Percentiles rank a stretch among this genome's conserved stretches.
phyloP scores from a whole-genome alignment of 2,797 vertebrate genomes.

The Bovichtus variegatus region DNA sequence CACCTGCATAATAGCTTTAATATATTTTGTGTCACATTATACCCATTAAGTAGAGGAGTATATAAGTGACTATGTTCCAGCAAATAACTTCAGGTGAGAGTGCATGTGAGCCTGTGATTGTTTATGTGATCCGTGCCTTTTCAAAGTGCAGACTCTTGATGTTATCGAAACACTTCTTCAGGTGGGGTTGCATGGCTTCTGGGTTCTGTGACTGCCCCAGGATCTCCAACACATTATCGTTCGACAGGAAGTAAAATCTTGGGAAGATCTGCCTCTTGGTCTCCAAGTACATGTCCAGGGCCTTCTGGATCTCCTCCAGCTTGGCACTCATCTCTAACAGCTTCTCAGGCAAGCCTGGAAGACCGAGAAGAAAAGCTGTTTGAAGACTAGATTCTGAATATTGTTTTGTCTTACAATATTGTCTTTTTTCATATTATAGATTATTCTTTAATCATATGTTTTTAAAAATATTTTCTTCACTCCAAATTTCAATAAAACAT shows the following conservation, averaged over 20 bases:
- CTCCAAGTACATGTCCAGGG: constrained; percentile 92
- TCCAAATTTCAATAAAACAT: background rate
- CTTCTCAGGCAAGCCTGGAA: constrained; percentile 86
- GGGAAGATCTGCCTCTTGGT: constrained; percentile 92
- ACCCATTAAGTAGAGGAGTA: background rate
- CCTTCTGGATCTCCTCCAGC: constrained; percentile 92
- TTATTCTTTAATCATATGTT: too few relatives aligned
- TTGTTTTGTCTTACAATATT: too few relatives aligned
- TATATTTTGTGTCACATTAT: background rate
- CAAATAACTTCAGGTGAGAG: background rate
- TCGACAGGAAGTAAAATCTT: constrained; percentile 93
- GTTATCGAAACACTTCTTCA: constrained; percentile 94
- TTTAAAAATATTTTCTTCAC: background rate
- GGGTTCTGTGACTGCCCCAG: constrained; percentile 92
- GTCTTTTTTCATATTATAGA: too few relatives aligned
- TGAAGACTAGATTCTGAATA: background rate
- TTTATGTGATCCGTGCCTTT: constrained; percentile 79
- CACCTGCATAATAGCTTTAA: background rate
- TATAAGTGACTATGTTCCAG: background rate
- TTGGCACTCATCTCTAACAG: constrained; percentile 85
- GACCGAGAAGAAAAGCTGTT: background rate
- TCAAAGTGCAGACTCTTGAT: constrained; percentile 87
- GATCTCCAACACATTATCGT: constrained; percentile 93
- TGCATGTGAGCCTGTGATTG: background rate
- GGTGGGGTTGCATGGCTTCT: constrained; percentile 89